Conservation (phyloP, 2,888 invertebrate genomes). For the Unio pictorum region DNA sequence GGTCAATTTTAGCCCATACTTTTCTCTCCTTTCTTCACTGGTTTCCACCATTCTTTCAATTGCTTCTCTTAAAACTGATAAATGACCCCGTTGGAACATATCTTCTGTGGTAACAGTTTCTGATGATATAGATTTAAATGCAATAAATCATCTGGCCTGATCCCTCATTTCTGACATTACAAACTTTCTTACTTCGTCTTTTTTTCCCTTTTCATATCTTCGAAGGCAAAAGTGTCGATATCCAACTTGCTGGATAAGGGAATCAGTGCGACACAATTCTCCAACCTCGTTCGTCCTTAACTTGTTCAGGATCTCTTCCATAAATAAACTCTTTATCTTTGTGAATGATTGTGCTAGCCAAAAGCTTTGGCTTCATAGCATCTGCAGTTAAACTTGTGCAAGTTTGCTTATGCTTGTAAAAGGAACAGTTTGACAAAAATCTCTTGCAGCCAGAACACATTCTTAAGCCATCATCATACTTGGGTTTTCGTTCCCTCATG, state of each 20-base stretch:
- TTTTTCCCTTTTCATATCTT: constrained; percentile 13
- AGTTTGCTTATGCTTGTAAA: constrained; percentile 10
- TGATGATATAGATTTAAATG: constrained; percentile 1
- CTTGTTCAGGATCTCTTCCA: constrained; percentile 13
- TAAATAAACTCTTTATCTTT: constrained; percentile 18
- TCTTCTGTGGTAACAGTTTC: constrained; percentile 6
- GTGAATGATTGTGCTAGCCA: constrained; percentile 7
- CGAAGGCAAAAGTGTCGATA: constrained; percentile 13
- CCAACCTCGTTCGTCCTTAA: constrained; percentile 11
- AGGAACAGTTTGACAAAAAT: constrained; percentile 11
- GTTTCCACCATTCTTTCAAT: constrained; percentile 5
- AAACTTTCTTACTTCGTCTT: constrained; percentile 11
- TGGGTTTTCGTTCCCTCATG: constrained; percentile 19
- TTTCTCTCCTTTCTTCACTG: constrained; percentile 5
- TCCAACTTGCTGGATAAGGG: constrained; percentile 9
- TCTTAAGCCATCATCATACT: constrained; percentile 10
- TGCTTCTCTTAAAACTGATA: constrained; percentile 8
- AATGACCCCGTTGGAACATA: constrained; percentile 10
- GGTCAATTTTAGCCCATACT: constrained; percentile 15
- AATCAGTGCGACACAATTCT: constrained; percentile 8
- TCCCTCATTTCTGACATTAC: constrained; percentile 24
- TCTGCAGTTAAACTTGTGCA: constrained; percentile 1
- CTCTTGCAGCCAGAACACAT: constrained; percentile 18
- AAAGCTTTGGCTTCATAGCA: constrained; percentile 4
- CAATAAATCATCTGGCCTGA: constrained; percentile 8